phyloP scores from a whole-genome alignment of 2,113 vertebrate species.

The Vicugna pacos region DNA sequence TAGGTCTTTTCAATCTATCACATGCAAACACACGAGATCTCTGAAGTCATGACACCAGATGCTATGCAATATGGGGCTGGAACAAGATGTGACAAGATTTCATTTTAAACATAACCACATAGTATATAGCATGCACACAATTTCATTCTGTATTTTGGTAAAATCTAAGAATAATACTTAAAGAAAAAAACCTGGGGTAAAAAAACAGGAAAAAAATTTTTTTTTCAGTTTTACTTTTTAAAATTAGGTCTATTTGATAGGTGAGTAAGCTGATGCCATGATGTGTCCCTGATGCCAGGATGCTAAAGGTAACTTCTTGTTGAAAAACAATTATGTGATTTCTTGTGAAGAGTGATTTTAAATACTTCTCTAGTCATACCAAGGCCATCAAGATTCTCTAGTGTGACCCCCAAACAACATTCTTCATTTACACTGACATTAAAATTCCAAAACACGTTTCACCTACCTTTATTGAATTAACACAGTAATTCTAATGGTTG shows the following conservation, averaged over 20 bases:
- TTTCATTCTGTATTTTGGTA: conserved; percentile 34
- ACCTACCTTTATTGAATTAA: conserved; percentile 81
- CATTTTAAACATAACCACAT: conserved; percentile 59
- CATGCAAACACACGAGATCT: conserved; percentile 73
- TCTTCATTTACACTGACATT: conserved; percentile 58
- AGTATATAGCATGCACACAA: conserved; percentile 67
- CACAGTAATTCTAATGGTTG: conserved; percentile 58
- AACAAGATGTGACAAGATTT: conserved; percentile 70
- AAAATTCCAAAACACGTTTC: conserved; percentile 64
- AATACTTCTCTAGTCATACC: conserved; percentile 4
- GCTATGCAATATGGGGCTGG: conserved; percentile 71
- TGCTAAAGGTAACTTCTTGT: conserved; percentile 3
- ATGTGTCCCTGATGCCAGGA: conserved; percentile 7
- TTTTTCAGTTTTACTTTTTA: conserved; percentile 30
- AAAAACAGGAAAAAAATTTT: not conserved
- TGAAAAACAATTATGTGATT: conserved; percentile 28
- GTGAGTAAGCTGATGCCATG: conserved; percentile 31
- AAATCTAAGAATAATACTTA: conserved; percentile 33
- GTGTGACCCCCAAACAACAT: conserved; percentile 16
- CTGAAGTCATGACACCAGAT: conserved; percentile 75
- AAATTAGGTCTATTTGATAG: conserved; percentile 16
- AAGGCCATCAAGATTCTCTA: conserved; percentile 8
- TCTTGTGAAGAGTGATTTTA: conserved; percentile 21
- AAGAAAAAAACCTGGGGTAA: not conserved
- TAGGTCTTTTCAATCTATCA: conserved; percentile 58